phyloP scores from a whole-genome alignment of 92 coral and sea anemone genomes.

The Palythoa heliodiscus region DNA sequence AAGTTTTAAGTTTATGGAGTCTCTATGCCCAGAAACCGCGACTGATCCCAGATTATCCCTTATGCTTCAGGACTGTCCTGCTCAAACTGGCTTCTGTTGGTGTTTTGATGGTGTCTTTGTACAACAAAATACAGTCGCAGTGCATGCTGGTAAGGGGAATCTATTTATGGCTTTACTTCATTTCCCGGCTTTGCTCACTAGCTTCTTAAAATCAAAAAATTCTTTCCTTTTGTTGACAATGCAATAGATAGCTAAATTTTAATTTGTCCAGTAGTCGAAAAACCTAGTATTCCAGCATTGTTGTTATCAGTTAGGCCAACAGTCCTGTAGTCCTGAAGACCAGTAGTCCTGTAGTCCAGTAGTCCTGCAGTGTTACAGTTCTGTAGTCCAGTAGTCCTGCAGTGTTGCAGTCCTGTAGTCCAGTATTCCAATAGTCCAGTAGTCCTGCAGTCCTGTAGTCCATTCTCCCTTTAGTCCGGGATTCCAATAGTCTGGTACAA shows the following conservation, averaged over 20 bases:
- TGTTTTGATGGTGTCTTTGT: conserved; percentile 72
- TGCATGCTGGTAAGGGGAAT: conserved; percentile 77
- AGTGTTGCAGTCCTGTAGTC: neutral
- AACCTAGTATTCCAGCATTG: too few relatives aligned
- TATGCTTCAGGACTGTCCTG: conserved; percentile 68
- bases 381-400: neutral
- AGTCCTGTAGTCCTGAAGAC: neutral
- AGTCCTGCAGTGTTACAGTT: neutral
- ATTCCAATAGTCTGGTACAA: neutral
- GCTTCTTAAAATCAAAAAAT: too few relatives aligned
- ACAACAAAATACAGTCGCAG: conserved; percentile 61
- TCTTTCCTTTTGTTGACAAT: too few relatives aligned
- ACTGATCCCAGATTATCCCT: neutral
- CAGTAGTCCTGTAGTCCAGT: neutral
- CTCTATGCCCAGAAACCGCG: too few relatives aligned
- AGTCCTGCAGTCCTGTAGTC: neutral
- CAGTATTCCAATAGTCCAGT: neutral
- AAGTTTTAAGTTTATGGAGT: too few relatives aligned
- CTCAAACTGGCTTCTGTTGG: conserved; percentile 82
- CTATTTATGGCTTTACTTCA: neutral
- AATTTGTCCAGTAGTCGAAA: too few relatives aligned
- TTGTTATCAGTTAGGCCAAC: too few relatives aligned
- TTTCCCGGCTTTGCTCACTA: neutral
- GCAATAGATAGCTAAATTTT: too few relatives aligned
- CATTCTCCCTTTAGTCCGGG: neutral